Conservation (phyloP, 1,140 invertebrate species). For the Drosophila santomea region DNA sequence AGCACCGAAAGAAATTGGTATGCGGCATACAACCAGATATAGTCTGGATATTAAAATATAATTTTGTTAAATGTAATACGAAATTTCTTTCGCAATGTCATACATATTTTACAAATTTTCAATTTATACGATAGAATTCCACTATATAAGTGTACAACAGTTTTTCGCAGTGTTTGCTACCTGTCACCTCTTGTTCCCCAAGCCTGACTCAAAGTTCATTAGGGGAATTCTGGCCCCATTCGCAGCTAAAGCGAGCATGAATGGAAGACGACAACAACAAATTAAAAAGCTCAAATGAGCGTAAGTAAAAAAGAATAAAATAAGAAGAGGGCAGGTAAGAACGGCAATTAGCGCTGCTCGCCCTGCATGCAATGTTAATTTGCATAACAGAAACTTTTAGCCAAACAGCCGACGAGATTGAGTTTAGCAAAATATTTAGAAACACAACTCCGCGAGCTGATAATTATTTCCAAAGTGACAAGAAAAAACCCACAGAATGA, state of each 20-base stretch:
- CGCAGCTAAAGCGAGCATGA: constrained; percentile 21
- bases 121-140: background rate
- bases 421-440: constrained; percentile 1
- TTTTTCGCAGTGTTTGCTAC: constrained; percentile 5
- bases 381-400: constrained; percentile 42
- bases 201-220: constrained; percentile 33
- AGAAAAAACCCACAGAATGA: constrained; percentile 7
- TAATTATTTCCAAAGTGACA: constrained; percentile 25
- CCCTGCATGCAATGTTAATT: constrained; percentile 47
- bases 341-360: constrained; percentile 43
- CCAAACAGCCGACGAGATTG: constrained; percentile 17
- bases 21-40: too few relatives aligned
- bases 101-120: background rate
- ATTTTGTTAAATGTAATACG: background rate
- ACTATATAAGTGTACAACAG: too few relatives aligned
- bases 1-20: constrained; percentile 1
- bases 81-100: too few relatives aligned
- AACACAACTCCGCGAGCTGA: constrained; percentile 9
- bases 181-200: constrained; percentile 12
- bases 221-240: constrained; percentile 39
- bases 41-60: background rate
- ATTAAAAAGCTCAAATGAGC: constrained; percentile 51
- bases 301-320: constrained; percentile 30
- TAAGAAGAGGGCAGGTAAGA: constrained; percentile 14
- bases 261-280: constrained; percentile 41